Conservation (phyloP, 2,113 vertebrate genomes). For the Passer montanus region DNA sequence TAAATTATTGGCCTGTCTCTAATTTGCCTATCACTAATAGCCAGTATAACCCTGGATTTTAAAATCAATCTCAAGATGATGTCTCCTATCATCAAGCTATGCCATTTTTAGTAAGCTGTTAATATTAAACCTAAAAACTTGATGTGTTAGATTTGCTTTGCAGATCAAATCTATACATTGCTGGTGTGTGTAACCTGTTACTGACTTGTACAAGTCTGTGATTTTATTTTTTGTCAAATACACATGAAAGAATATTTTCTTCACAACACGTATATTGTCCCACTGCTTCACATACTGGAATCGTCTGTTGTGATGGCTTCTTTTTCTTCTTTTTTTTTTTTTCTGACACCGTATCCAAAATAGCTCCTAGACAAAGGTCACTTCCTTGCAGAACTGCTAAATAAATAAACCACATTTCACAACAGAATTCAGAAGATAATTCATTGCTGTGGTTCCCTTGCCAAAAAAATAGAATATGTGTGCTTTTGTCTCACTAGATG, state of each 20-base stretch:
- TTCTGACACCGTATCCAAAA: not conserved
- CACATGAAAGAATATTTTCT: not conserved
- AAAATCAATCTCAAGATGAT: not conserved
- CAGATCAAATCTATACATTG: not conserved
- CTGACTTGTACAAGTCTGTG: not conserved
- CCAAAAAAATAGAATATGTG: not conserved
- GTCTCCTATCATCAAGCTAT: not conserved
- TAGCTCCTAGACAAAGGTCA: not conserved
- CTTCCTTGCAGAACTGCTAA: not conserved
- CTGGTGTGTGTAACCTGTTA: not conserved
- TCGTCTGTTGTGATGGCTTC: not conserved
- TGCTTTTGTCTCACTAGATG: not conserved
- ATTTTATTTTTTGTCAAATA: not conserved
- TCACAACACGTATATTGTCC: not conserved
- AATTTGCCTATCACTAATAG: not conserved
- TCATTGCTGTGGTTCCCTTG: not conserved
- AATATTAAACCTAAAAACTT: not conserved
- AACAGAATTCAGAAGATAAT: not conserved
- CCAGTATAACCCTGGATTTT: not conserved
- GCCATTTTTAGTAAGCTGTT: not conserved
- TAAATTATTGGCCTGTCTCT: not conserved
- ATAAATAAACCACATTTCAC: not conserved
- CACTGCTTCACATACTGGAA: not conserved
- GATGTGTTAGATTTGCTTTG: not conserved
- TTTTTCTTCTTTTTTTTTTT: not conserved